phyloP scores from a whole-genome alignment of 2,888 invertebrate genomes.

The Apotomis betuletana region DNA sequence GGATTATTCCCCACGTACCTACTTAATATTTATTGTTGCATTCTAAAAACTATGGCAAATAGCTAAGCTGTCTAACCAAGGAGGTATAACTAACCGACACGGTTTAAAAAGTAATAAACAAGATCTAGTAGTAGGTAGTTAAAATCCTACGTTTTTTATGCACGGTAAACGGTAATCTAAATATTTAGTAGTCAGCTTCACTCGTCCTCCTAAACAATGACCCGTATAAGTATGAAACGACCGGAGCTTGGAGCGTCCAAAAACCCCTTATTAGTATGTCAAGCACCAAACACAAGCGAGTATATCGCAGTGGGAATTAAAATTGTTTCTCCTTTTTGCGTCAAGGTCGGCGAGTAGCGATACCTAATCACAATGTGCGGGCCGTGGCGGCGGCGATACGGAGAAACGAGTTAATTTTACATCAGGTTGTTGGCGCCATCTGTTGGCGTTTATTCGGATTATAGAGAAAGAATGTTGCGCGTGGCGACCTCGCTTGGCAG shows the following conservation, averaged over 20 bases:
- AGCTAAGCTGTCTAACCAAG: too few species aligned
- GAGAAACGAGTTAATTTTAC: conserved; percentile 68
- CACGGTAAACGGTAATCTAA: not conserved
- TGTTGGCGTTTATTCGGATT: conserved; percentile 45
- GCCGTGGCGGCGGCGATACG: conserved; percentile 56
- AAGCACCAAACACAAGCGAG: conserved; percentile 43
- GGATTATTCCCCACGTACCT: too few species aligned
- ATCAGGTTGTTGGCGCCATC: conserved; percentile 63
- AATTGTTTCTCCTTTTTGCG: conserved; percentile 77
- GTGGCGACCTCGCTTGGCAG: conserved; percentile 20
- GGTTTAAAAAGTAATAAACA: too few species aligned
- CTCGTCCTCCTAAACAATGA: not conserved
- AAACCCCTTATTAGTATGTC: conserved; percentile 31
- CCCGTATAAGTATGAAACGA: conserved; percentile 5
- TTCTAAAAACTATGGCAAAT: too few species aligned
- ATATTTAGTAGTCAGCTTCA: not conserved
- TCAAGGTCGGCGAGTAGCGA: conserved; percentile 79
- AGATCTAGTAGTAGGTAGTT: too few species aligned
- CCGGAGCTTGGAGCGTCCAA: conserved; percentile 19
- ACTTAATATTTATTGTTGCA: too few species aligned
- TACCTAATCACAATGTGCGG: conserved; percentile 63
- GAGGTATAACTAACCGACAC: too few species aligned
- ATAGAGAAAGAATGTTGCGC: not conserved
- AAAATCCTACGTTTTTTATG: not conserved
- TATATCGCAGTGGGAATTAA: conserved; percentile 68